These are phyloP conservation scores for Trichopoda pennipes DNA, from an alignment of 2,888 invertebrate species.

Conservation along the genomic window DNA sequence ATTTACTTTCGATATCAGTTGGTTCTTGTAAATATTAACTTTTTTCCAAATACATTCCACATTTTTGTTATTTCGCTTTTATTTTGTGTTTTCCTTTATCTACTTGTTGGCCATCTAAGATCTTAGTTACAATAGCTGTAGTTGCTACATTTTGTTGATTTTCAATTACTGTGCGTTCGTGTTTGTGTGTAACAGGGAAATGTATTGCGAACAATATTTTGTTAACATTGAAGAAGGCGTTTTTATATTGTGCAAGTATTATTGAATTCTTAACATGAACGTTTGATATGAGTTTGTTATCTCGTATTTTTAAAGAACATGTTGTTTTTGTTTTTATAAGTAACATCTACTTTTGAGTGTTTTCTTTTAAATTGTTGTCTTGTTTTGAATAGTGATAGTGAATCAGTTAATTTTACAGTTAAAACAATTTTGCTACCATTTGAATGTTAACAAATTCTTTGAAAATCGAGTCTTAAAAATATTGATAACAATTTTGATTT, in stretches of 20 bases:
- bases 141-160: constrained; percentile 3
- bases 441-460: constrained; percentile 21
- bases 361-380: background rate
- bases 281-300: constrained; percentile 46
- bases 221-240: constrained; percentile 43
- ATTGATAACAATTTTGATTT: background rate
- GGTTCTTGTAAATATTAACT: constrained; percentile 30
- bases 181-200: background rate
- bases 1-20: constrained; percentile 51
- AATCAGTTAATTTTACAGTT: constrained; percentile 42
- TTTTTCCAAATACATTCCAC: constrained; percentile 38
- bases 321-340: background rate
- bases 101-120: constrained; percentile 27
- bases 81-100: background rate
- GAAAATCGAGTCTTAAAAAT: constrained; percentile 4
- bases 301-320: background rate
- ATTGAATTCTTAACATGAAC: constrained; percentile 24
- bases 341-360: background rate
- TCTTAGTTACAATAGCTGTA: background rate
- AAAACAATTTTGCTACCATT: constrained; percentile 53
- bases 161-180: constrained; percentile 12
- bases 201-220: constrained; percentile 6
- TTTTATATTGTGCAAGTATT: constrained; percentile 24
- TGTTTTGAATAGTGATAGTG: background rate
- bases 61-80: constrained; percentile 14